Evolutionary conservation across 2,888 invertebrate genomes (phyloP).

Genomic region (Spicauda simplicius): DNA sequence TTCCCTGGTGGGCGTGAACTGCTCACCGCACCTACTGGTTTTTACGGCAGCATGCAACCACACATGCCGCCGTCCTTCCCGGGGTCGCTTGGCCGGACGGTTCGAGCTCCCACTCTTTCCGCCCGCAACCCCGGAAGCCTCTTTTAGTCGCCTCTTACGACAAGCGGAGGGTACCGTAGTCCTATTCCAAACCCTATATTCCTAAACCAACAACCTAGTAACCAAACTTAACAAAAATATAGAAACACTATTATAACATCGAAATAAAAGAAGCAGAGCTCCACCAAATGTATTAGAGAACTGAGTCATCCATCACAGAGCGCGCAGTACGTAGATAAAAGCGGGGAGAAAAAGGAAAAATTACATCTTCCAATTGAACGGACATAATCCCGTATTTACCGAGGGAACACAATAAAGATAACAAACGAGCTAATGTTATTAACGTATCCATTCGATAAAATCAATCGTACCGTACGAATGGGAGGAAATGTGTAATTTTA

Average conservation of each 20-base stretch:
- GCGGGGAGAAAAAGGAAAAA: conserved; percentile 43
- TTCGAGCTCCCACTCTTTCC: too few relatives aligned
- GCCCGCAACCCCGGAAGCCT: too few relatives aligned
- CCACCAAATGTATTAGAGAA: conserved; percentile 19
- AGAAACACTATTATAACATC: neutral
- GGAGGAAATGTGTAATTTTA: conserved; percentile 48
- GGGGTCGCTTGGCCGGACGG: too few relatives aligned
- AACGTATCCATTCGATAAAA: conserved; percentile 53
- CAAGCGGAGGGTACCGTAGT: too few relatives aligned
- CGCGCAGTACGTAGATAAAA: conserved; percentile 36
- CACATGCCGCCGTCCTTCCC: too few relatives aligned
- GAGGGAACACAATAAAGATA: conserved; percentile 50
- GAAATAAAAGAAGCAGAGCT: neutral
- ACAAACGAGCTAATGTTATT: conserved; percentile 57
- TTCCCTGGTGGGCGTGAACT: too few relatives aligned
- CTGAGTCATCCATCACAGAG: conserved; percentile 23
- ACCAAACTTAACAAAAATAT: too few relatives aligned
- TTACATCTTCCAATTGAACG: conserved; percentile 46
- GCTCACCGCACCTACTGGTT: too few relatives aligned
- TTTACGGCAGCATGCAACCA: too few relatives aligned
- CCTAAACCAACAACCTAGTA: too few relatives aligned
- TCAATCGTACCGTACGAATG: conserved; percentile 49
- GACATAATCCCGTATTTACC: conserved; percentile 48
- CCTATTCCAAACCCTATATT: too few relatives aligned
- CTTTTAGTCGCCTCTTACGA: too few relatives aligned